Evolutionary conservation across 2,888 invertebrate species (phyloP), one percentile per base, ranked within the genome.

Genomic region (Pardosa pseudoannulata): DNA sequence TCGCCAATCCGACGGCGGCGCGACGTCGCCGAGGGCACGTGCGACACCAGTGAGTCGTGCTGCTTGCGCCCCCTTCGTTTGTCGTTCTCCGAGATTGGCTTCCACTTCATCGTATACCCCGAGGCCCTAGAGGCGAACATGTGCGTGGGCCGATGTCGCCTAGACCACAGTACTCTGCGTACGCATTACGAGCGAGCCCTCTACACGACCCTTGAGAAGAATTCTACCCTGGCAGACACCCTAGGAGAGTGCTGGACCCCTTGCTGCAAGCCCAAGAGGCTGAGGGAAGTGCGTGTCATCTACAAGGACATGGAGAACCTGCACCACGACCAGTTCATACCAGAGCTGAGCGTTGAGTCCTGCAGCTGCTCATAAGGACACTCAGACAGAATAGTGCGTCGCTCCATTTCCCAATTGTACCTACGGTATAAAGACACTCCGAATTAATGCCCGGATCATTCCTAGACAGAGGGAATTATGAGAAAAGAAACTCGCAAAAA

Each of bases 331-430:
- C 81, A 81, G 19, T 67, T 74, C 28, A 81, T 81, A 13, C 68
- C 81, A 13, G 56, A 81, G 16, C 74, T 81, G 56, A 81, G 74
- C 16, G 73, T 68, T 7, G 68, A 81, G 11, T 74, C 81, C 0
- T 81, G 81, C 39, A 68, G 81, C 7, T 81, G 81, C 23, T 81
- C 74, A 50, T 81, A 36, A 23, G n/a, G n/a, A n/a, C n/a, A n/a
- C n/a, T n/a, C n/a, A n/a, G n/a, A n/a, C n/a, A n/a, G n/a, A n/a
- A n/a, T n/a, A n/a, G n/a, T n/a, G n/a, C n/a, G n/a, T n/a, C n/a
- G n/a, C n/a, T n/a, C n/a, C n/a, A n/a, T n/a, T n/a, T n/a, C n/a
- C n/a, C n/a, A n/a, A n/a, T n/a, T n/a, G n/a, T n/a, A n/a, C n/a
- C n/a, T n/a, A n/a, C n/a, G n/a, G n/a, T n/a, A n/a, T n/a, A n/a